Evolutionary conservation across 2,888 invertebrate species (phyloP).

Genomic region (Hedychridium roseum): DNA sequence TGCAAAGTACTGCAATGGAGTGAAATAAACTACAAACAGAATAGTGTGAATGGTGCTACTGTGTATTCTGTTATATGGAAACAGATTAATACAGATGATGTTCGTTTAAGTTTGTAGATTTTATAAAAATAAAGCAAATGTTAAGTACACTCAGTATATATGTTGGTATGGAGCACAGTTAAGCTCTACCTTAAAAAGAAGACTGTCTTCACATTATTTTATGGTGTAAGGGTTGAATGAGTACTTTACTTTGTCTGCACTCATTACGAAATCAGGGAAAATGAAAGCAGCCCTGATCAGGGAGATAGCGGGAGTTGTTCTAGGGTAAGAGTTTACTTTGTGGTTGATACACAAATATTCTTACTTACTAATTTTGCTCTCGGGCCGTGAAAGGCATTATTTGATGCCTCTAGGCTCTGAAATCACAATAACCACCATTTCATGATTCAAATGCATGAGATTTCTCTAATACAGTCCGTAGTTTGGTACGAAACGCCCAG

Average conservation of each 20-base stretch:
- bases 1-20: slow-evolving; percentile 47
- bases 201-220: no score
- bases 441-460: slow-evolving; percentile 50
- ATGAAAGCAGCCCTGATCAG: slow-evolving; percentile 36
- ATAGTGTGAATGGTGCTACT: slow-evolving; percentile 54
- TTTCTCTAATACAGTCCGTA: slow-evolving; percentile 46
- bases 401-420: slow-evolving; percentile 65
- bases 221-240: no score
- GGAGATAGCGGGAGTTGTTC: slow-evolving; percentile 34
- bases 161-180: no score
- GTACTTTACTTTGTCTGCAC: no score
- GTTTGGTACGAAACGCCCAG: slow-evolving; percentile 47
- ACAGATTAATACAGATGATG: slow-evolving; percentile 43
- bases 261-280: slow-evolving; percentile 27
- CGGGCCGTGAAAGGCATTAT: slow-evolving; percentile 65
- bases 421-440: slow-evolving; percentile 64
- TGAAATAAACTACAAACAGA: slow-evolving; percentile 52
- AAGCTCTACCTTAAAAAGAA: no score
- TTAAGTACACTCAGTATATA: no score
- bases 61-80: slow-evolving; percentile 35
- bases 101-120: no score
- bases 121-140: no score
- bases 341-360: slow-evolving; percentile 58
- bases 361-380: slow-evolving; percentile 65
- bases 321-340: slow-evolving; percentile 51